Base-by-base conservation (phyloP, 2,888 invertebrate genomes). In the Pantelozetes paolii region DNA sequence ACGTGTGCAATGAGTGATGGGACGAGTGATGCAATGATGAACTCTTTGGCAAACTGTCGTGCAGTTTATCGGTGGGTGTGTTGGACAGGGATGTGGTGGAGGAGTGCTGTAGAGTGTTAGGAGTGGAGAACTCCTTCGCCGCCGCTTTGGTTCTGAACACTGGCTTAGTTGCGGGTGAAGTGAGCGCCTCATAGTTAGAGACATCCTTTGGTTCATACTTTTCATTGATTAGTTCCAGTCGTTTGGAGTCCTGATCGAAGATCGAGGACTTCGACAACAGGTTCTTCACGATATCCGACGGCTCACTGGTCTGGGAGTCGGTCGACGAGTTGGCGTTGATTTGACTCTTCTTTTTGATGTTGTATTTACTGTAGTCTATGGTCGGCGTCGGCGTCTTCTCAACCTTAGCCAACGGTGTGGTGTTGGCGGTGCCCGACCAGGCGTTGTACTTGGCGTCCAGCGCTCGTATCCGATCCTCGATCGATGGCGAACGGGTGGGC, bases 161-260 rank as follows among this genome's bases (percentile, higher is more conserved):
- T 28, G 78, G 76, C 64, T 76, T 78, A 11, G 75, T 77, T 40
- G 72, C 75, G 15, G 71, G 71, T 8, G 75, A 76, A 2, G 73
- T 48, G 3, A 72, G n/a, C 15, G n/a, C 1, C 26, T 54, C 69
- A n/a, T 50, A 36, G n/a, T 67, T 59, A 15, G 57, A 30, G 18
- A n/a, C 59, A 50, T 81, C 80, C 77, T 82, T 82, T 13, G 82
- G 81, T 84, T 94, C 88, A 84, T 92, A 88, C 84, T 92, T 88
- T 83, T 94, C 89, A 81, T 89, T 86, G 75, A 91, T 89, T 80
- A 82, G 81, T 82, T 94, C 94, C 75, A 97, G 85, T 45, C 97
- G 86, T 83, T 95, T 94, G 54, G 91, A 88, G 82, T 97, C 97
- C 82, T 96, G 96, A 82, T 97, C 97, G 83, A 97, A 96, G 72